Evolutionary conservation across 2,113 vertebrate species (phyloP).

Genomic region (Camelus dromedarius): DNA sequence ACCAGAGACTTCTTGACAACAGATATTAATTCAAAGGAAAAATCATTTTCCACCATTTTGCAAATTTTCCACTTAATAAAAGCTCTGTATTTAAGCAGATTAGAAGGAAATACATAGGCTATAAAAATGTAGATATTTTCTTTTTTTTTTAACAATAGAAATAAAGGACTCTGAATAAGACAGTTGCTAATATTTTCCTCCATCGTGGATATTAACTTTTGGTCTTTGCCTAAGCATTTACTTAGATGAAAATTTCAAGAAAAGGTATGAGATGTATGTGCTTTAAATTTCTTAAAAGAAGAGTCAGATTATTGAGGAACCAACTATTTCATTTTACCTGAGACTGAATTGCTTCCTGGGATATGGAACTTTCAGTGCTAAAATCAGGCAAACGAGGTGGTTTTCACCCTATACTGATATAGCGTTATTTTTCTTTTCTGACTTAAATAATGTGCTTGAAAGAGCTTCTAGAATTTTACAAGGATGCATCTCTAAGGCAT

Average conservation of each 20-base stretch:
- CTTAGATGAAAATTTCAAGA: background rate
- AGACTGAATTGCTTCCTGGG: background rate
- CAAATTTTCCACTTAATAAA: constrained; percentile 19
- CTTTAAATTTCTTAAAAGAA: background rate
- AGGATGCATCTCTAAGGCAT: constrained; percentile 59
- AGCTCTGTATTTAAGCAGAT: background rate
- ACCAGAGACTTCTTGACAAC: background rate
- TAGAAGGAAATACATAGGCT: background rate
- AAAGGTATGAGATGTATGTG: background rate
- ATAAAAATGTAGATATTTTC: background rate
- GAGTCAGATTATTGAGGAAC: background rate
- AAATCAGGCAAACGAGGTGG: background rate
- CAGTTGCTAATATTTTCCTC: background rate
- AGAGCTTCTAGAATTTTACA: constrained; percentile 60
- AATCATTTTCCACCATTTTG: background rate
- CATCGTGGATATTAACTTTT: background rate
- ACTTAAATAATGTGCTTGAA: constrained; percentile 48
- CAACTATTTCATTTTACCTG: background rate
- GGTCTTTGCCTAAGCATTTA: background rate
- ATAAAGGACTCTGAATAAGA: background rate
- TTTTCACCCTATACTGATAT: background rate
- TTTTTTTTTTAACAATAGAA: constrained; percentile 14
- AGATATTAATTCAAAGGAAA: background rate
- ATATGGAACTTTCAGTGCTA: background rate
- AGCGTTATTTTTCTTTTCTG: constrained; percentile 20